Conservation (phyloP, 2,797 vertebrate genomes). For the Danio aesculapii region DNA sequence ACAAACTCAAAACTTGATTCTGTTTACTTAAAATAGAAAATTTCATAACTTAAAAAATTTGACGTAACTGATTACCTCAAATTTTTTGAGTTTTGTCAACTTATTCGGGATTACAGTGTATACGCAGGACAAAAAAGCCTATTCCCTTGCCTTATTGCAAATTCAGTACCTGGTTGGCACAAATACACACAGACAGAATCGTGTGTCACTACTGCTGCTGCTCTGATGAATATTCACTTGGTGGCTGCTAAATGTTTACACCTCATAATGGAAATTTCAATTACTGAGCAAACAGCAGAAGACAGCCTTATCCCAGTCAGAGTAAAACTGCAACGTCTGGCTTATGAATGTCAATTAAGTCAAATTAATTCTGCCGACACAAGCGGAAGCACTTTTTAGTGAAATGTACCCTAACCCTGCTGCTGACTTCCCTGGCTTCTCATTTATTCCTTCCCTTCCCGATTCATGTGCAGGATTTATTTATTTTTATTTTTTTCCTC, state of each 20-base stretch:
- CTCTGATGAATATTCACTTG: conserved; percentile 87
- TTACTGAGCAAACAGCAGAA: conserved; percentile 86
- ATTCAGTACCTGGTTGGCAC: conserved; percentile 34
- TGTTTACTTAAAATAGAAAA: no score
- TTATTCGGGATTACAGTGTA: no score
- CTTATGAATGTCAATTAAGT: conserved; percentile 84
- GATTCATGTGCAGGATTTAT: not conserved
- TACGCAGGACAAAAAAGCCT: conserved; percentile 74
- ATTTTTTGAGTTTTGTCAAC: no score
- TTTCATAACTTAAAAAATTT: no score
- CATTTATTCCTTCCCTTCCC: conserved; percentile 24
- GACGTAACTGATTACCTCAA: no score
- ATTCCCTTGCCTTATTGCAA: conserved; percentile 59
- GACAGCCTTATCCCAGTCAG: conserved; percentile 78
- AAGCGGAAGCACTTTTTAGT: conserved; percentile 73
- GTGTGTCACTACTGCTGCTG: conserved; percentile 61
- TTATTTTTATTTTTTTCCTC: not conserved
- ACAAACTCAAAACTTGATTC: no score
- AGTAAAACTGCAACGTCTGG: conserved; percentile 78
- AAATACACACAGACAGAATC: conserved; percentile 72
- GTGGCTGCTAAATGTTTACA: conserved; percentile 84
- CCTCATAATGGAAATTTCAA: conserved; percentile 86
- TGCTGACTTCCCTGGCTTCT: not conserved
- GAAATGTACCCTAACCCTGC: not conserved
- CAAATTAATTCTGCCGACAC: conserved; percentile 84